Base-by-base conservation (phyloP, 2,113 vertebrate genomes). In the Osmerus mordax region DNA sequence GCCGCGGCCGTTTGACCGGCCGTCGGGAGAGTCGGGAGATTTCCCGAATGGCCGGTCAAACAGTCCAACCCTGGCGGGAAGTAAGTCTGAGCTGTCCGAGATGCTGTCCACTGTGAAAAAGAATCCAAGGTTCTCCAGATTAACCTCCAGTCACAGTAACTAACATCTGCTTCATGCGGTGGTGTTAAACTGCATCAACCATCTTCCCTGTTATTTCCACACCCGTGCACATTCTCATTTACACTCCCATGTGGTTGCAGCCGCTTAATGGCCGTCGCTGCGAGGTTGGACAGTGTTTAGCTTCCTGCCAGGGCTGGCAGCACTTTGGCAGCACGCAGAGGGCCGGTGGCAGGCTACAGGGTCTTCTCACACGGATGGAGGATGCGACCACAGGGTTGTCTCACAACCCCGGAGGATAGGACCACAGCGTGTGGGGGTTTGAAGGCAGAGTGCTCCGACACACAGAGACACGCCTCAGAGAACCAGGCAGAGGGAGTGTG, bases 181-280 rank as follows among this genome's bases (percentile, higher is more conserved):
- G 53, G 28, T 36, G 51, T 62, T 68, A 68, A 56, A 28, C 51
- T 16, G 23, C 19, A 41, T 58, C 25, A 65, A 62, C 29, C 58
- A 15, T 8, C 12, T 6, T 25, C 16, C 55, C 29, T 65, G 47
- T 65, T 69, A 65, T 73, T 69, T 77, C 64, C 65, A 69, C 76
- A 77, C 75, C 23, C 18, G 29, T 66, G 65, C 25, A 9, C 56
- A 19, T 60, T 59, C 23, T 71, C 65, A 56, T 56, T 63, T 61
- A 60, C 11, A 51, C 47, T 76, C 41, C 54, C 29, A 67, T 28
- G 66, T 69, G 53, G 69, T 69, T 55, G 58, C 65, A 65, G 54
- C 32, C 5, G 54, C 36, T 60, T 76, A 60, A 65, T 66, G 69
- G 68, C 36, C 21, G 12, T 29, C 19, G 60, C 51, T 28, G 18